A percentile compares a stretch with the other conserved stretches of the same genome.
Evolutionary conservation across 1,140 invertebrate species (phyloP).

Genomic region (Eumeta japonica): DNA sequence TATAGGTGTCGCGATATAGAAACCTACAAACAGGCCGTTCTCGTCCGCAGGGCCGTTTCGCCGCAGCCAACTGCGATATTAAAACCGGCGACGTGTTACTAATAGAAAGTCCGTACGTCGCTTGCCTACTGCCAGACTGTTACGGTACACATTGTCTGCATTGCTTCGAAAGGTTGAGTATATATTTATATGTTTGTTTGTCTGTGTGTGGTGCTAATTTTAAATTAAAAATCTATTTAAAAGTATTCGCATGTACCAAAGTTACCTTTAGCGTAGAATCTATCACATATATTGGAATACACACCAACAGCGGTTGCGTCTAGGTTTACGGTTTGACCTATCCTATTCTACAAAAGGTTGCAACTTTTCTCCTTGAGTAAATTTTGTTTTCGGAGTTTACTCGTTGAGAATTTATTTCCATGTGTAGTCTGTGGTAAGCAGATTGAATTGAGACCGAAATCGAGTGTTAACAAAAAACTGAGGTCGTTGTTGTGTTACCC

Average conservation of each 20-base stretch:
- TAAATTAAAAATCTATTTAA: not conserved
- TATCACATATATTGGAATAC: not conserved
- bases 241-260: no score
- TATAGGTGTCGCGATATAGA: no score
- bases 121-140: slow-evolving; percentile 70
- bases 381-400: not conserved
- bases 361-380: not conserved
- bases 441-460: no score
- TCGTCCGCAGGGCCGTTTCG: slow-evolving; percentile 36
- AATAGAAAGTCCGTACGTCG: slow-evolving; percentile 72
- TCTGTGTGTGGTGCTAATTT: not conserved
- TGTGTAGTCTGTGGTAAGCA: no score
- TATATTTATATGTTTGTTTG: no score
- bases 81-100: slow-evolving; percentile 67
- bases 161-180: slow-evolving; percentile 73
- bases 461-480: no score
- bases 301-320: not conserved
- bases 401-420: no score
- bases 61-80: slow-evolving; percentile 61
- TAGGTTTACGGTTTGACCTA: no score
- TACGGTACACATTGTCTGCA: slow-evolving; percentile 79
- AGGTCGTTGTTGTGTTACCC: no score
- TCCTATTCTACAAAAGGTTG: no score
- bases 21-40: no score
- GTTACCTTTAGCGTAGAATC: not conserved